Evolutionary conservation across 1,140 invertebrate genomes (phyloP), one percentile per base, ranked within the genome.

Genomic region (Aphaenogaster ashmeadi): DNA sequence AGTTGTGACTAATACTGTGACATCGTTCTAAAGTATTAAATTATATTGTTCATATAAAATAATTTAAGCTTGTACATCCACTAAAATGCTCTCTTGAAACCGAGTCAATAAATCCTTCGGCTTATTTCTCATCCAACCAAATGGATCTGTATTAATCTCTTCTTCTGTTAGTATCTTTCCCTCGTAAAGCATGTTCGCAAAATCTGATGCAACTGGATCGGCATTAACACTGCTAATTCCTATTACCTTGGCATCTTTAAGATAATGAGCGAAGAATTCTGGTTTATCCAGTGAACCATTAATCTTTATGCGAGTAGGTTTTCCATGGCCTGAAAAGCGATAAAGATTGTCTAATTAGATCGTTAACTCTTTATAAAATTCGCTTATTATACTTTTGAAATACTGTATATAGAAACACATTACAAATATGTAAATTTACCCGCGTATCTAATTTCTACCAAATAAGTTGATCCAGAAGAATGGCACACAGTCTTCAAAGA

Each of bases 381-480:
- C 4, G 56, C 62, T 41, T 52, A 62, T 54, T 44, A 54, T 6
- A 52, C 2, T 41, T 77, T 38, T n/a, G 47, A 15, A 86, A 47
- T 69, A 64, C 2, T 33, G 15, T 33, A 27, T 21, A 21, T 36
- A 44, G 0, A 1, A 8, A n/a, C 27, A 27, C 8, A 9, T 21
- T 15, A 71, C 38, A 36, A 41, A 86, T 36, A 33, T 54, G 15
- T 2, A 72, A 77, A 72, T 62, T 93, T 95, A 97, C 97, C 98
- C n/a, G 97, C 97, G 94, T 99, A 99, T 83, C 98, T 96, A 96
- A 89, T 97, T 98, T 93, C 98, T 98, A 7, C 98, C 98, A 92
- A 98, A 99, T 60, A 99, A 93, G 91, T 97, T 96, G 0, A 98
- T 99, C 98, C 99, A 99, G 95, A 99, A 99, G 94, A 98, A 99